These are phyloP conservation scores for Pandion haliaetus DNA, from an alignment of 2,113 vertebrate species.

Conservation along the genomic window DNA sequence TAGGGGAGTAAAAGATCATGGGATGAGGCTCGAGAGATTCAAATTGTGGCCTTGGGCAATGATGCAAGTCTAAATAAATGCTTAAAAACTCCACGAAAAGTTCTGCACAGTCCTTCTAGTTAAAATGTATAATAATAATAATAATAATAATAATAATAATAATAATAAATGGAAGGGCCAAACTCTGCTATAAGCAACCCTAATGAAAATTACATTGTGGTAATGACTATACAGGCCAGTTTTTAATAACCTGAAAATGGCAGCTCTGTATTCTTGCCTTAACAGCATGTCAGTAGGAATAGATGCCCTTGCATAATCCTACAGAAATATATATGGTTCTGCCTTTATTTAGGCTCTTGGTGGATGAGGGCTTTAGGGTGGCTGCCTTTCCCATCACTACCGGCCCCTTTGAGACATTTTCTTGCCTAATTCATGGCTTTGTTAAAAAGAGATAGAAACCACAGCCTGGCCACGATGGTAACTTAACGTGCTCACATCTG, in stretches of 20 bases:
- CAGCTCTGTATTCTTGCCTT: background rate
- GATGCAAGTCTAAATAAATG: slow-evolving; percentile 2
- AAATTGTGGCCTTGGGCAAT: background rate
- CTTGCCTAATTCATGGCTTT: background rate
- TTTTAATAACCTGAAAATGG: background rate
- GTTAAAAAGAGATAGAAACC: background rate
- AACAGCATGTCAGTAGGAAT: fast-evolving
- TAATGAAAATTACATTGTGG: background rate
- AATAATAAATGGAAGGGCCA: background rate
- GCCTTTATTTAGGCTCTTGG: background rate
- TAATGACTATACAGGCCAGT: background rate
- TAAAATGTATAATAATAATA: background rate
- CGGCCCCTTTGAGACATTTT: background rate
- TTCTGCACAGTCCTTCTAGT: background rate
- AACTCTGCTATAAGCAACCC: background rate
- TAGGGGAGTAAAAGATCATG: background rate
- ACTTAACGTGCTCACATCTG: background rate
- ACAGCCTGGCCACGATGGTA: background rate
- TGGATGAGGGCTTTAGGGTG: background rate
- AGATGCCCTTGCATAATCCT: background rate
- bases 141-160: background rate
- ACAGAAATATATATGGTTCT: background rate
- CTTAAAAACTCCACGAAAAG: background rate
- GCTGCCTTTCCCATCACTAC: background rate
- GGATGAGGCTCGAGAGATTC: background rate